Percentiles rank a stretch among this genome's conserved stretches.
phyloP scores from a whole-genome alignment of 2,797 vertebrate species.

The Sebastes minor region DNA sequence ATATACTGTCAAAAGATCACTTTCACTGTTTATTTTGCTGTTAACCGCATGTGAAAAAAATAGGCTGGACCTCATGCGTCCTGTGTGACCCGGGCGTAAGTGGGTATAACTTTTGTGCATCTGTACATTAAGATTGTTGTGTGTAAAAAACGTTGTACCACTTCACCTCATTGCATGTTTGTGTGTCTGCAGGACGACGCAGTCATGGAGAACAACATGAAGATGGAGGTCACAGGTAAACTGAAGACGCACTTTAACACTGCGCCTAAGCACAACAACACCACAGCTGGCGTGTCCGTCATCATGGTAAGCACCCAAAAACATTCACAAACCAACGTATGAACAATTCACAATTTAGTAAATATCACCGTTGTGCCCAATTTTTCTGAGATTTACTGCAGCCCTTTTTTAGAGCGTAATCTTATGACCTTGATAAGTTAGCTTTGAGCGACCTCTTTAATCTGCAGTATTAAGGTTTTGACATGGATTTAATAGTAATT shows the following conservation, averaged over 20 bases:
- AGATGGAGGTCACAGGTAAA: constrained; percentile 96
- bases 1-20: too few relatives aligned
- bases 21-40: rapidly evolving
- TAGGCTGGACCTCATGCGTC: too few relatives aligned
- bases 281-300: constrained; percentile 90
- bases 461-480: neutral
- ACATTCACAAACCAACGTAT: neutral
- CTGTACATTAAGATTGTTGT: neutral
- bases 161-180: neutral
- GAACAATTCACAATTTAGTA: neutral
- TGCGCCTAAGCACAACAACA: constrained; percentile 88
- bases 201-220: constrained; percentile 91
- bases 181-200: constrained; percentile 84
- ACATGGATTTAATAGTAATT: constrained; percentile 19
- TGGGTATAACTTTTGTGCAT: neutral
- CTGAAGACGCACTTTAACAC: constrained; percentile 96
- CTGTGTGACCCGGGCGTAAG: too few relatives aligned
- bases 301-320: constrained; percentile 90
- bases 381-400: neutral
- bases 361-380: neutral
- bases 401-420: neutral
- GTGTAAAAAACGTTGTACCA: neutral
- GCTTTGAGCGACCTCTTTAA: neutral
- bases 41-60: too few relatives aligned
- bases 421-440: neutral